phyloP scores from a whole-genome alignment of 37 sponge, comb jelly and placozoan species.

The Bolinopsis microptera region DNA sequence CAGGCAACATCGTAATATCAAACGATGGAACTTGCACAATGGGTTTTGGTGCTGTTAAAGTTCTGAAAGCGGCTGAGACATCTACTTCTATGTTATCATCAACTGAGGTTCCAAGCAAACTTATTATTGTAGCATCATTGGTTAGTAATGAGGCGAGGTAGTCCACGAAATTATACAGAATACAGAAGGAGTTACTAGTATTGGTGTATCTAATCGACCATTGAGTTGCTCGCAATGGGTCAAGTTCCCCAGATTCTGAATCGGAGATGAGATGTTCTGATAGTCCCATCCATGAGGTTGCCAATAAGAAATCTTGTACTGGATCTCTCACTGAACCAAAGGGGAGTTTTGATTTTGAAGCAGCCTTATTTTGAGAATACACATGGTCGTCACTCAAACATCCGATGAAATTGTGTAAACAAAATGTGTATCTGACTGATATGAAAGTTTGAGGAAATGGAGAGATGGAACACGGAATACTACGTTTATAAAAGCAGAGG shows the following conservation, averaged over 20 bases:
- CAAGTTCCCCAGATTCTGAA: slow-evolving; percentile 48
- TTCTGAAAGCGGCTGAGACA: not conserved
- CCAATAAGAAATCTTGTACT: slow-evolving; percentile 43
- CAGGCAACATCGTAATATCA: not conserved
- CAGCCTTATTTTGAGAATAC: not conserved
- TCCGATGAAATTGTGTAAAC: slow-evolving; percentile 47
- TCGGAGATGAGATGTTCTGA: slow-evolving; percentile 50
- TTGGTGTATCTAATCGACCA: not conserved
- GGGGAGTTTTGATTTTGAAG: not conserved
- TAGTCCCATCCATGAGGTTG: slow-evolving; percentile 15
- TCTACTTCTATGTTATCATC: not conserved
- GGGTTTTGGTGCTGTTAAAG: not conserved
- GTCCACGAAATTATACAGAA: not conserved
- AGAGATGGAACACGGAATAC: not conserved
- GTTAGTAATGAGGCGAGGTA: not conserved
- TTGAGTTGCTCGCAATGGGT: not conserved
- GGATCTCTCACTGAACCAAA: slow-evolving; percentile 34
- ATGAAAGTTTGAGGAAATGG: slow-evolving; percentile 41
- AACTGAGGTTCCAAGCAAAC: not conserved
- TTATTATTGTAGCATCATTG: not conserved
- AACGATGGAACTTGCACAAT: not conserved
- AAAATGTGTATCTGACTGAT: slow-evolving; percentile 45
- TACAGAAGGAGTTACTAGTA: not conserved
- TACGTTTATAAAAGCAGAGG: slow-evolving; percentile 34
- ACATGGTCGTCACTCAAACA: slow-evolving; percentile 35